Base-by-base conservation (phyloP, 2,797 vertebrate species). In the Fistularia tabacaria region DNA sequence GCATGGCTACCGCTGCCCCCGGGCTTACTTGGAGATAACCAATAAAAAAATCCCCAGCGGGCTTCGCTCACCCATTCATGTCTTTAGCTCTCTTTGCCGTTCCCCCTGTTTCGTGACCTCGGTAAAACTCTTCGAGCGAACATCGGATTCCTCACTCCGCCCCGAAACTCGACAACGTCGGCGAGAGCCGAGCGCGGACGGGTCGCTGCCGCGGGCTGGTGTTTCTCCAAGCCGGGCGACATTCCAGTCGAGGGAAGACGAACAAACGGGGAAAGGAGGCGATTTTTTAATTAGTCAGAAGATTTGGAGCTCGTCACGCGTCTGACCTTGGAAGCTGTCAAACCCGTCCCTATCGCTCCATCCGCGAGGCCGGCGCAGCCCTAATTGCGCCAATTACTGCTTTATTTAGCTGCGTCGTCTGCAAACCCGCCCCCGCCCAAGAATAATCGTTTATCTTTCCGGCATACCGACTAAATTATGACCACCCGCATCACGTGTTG, bases 271-370 rank as follows among this genome's bases (percentile, higher is more conserved):
- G 62, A 54, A 57, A 58, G 44, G 49, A 63, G 70, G 38, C 61
- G 54, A 72, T 46, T 49, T 54, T 45, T 41, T 54, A 80, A 76
- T 74, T 61, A 58, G 64, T 70, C 69, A 53, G 43, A 48, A 55
- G 55, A 73, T 65, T 76, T 61, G 51, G 62, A 50, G 64, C 53
- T 59, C 46, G 51, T 66, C 58, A 69, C 49, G 49, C 40, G 54
- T 54, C 57, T 74, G 77, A 85, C 82, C 82, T 82, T 82, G 81
- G 62, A 84, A 85, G 78, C 75, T 68, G 73, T 83, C 83, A 78
- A 78, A 78, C 54, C 72, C 69, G 62, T 71, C 47, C 65, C 71
- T 69, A 42, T 48, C 25, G 69, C 62, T 66, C 51, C 0, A 76
- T 71, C 79, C 77, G 78, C 74, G 71, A 72, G 66, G 66, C 67